phyloP scores from a whole-genome alignment of 2,888 invertebrate species.

The Dromius quadrimaculatus region DNA sequence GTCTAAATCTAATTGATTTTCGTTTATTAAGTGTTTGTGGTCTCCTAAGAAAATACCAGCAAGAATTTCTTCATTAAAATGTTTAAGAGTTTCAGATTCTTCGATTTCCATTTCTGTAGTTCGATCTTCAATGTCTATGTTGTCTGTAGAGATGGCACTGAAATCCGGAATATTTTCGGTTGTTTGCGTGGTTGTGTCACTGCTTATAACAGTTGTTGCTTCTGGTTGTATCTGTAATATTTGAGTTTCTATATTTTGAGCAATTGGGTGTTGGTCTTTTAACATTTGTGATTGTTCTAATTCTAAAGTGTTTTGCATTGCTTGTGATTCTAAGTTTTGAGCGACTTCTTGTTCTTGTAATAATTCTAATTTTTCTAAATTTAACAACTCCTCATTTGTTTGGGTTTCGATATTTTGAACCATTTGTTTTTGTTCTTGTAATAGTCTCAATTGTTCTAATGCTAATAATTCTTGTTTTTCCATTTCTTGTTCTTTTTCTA shows the following conservation, averaged over 20 bases:
- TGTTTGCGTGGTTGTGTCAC: neutral
- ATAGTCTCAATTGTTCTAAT: conserved; percentile 8
- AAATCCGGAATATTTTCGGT: conserved; percentile 15
- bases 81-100: conserved; percentile 37
- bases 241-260: neutral
- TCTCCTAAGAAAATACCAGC: conserved; percentile 43
- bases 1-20: conserved; percentile 23
- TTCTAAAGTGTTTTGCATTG: conserved; percentile 2
- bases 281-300: neutral
- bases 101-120: conserved; percentile 30
- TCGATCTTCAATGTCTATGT: neutral
- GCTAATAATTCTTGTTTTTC: conserved; percentile 12
- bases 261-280: neutral
- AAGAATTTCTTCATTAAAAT: conserved; percentile 39
- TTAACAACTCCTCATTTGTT: neutral
- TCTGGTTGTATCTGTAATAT: neutral
- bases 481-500: conserved; percentile 38
- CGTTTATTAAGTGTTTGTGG: conserved; percentile 27
- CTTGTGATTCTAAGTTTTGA: conserved; percentile 2
- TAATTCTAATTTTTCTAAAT: conserved; percentile 1
- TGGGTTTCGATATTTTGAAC: neutral
- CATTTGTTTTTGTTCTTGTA: conserved; percentile 9
- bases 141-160: neutral
- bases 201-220: neutral
- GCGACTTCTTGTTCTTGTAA: neutral